phyloP scores from a whole-genome alignment of 2,888 invertebrate genomes.

The Drosophila neonasuta region DNA sequence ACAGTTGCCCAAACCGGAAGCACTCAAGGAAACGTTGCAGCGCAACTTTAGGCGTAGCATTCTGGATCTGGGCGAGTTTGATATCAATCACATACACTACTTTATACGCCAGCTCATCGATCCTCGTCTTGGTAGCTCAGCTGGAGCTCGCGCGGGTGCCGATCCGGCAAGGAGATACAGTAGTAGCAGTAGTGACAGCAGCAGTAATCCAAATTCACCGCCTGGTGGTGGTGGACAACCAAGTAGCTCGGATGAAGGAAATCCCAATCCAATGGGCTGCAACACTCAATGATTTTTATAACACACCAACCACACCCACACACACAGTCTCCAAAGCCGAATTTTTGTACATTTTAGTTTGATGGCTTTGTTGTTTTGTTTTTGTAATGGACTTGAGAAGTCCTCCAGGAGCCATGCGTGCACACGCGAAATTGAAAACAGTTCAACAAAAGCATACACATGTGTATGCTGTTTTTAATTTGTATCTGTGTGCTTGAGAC shows the following conservation, averaged over 20 bases:
- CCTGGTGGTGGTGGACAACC: conserved; percentile 10
- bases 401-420: background rate
- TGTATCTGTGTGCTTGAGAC: conserved; percentile 20
- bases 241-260: conserved; percentile 50
- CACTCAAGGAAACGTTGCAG: conserved; percentile 68
- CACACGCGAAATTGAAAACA: background rate
- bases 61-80: conserved; percentile 61
- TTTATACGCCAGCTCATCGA: conserved; percentile 78
- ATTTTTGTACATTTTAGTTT: conserved; percentile 14
- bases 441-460: background rate
- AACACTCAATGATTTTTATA: conserved; percentile 63
- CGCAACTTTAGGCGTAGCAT: conserved; percentile 72
- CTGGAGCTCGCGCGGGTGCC: background rate
- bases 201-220: background rate
- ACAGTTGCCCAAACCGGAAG: conserved; percentile 13
- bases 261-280: conserved; percentile 57
- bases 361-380: conserved; percentile 1
- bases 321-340: conserved; percentile 35
- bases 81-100: conserved; percentile 76
- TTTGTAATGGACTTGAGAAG: conserved; percentile 36
- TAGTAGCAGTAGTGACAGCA: conserved; percentile 34
- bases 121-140: conserved; percentile 38
- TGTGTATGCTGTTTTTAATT: conserved; percentile 15
- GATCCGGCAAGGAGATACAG: background rate
- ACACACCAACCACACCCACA: background rate